Evolutionary conservation across 2,888 invertebrate species (phyloP).

Genomic region (Sarcophaga carnaria): DNA sequence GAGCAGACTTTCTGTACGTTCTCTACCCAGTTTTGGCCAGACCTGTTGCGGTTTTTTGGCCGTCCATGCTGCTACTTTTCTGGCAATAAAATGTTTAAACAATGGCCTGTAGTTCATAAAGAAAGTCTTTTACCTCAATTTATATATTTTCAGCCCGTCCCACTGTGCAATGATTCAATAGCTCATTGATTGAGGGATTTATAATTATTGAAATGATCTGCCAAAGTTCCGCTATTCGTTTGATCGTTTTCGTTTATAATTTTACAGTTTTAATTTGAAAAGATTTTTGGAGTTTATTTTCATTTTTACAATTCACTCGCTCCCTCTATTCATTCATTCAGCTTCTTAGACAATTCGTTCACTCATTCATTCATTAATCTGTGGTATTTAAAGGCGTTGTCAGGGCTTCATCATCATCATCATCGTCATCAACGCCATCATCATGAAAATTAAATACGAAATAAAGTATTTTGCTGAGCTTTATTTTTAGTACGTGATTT

Average conservation of each 20-base stretch:
- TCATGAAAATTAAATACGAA: slow-evolving; percentile 9
- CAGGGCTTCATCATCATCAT: slow-evolving; percentile 57
- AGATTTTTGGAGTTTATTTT: not conserved
- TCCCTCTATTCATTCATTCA: slow-evolving; percentile 45
- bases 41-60: too few relatives aligned
- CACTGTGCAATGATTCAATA: not conserved
- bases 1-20: too few relatives aligned
- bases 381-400: slow-evolving; percentile 64
- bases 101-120: too few relatives aligned
- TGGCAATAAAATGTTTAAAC: too few relatives aligned
- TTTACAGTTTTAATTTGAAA: not conserved
- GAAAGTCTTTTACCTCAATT: not conserved
- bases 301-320: slow-evolving; percentile 47
- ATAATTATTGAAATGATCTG: slow-evolving; percentile 50
- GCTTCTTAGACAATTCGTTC: slow-evolving; percentile 8
- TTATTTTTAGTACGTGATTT: slow-evolving; percentile 71
- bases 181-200: not conserved
- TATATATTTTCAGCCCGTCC: not conserved
- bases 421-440: slow-evolving; percentile 12
- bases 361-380: slow-evolving; percentile 50
- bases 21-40: too few relatives aligned
- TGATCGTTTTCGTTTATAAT: slow-evolving; percentile 8
- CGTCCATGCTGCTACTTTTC: too few relatives aligned
- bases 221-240: slow-evolving; percentile 59
- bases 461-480: slow-evolving; percentile 61